Percentiles rank a stretch among this genome's conserved stretches.
Conservation (phyloP, 2,888 invertebrate species). For the Dicycla oo region DNA sequence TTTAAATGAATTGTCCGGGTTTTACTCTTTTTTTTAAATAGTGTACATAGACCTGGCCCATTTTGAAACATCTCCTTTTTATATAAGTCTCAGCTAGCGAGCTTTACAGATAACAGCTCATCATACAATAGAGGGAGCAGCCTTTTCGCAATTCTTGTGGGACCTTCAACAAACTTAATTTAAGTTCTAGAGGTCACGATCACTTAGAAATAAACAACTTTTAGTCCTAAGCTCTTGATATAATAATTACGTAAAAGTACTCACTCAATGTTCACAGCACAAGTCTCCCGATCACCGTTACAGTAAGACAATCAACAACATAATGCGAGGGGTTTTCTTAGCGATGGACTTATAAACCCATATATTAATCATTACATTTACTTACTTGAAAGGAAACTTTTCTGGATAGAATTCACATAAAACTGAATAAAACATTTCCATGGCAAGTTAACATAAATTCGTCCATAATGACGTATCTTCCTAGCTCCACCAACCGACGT, state of each 20-base stretch:
- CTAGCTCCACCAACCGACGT: neutral
- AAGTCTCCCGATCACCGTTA: slow-evolving; percentile 21
- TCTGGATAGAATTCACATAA: slow-evolving; percentile 63
- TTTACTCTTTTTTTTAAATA: too few species aligned
- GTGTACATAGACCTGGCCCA: too few species aligned
- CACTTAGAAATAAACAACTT: slow-evolving; percentile 10
- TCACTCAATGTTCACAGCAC: slow-evolving; percentile 52
- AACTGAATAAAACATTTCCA: slow-evolving; percentile 72
- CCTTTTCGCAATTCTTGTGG: neutral
- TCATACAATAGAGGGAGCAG: neutral
- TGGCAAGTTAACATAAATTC: slow-evolving; percentile 69
- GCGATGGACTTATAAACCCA: slow-evolving; percentile 63
- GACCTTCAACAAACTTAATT: slow-evolving; percentile 5
- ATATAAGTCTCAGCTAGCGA: slow-evolving; percentile 1
- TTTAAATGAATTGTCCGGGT: too few species aligned
- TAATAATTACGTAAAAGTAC: slow-evolving; percentile 33
- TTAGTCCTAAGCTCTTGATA: neutral
- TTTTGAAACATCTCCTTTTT: too few species aligned
- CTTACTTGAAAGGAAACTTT: slow-evolving; percentile 72
- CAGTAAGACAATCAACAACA: slow-evolving; percentile 52
- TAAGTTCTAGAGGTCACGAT: neutral
- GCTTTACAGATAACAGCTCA: slow-evolving; percentile 1
- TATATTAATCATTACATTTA: slow-evolving; percentile 65
- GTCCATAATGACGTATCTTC: slow-evolving; percentile 48
- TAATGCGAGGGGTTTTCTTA: slow-evolving; percentile 57